phyloP scores from a whole-genome alignment of 2,888 invertebrate genomes.

The Volucella zonaria region DNA sequence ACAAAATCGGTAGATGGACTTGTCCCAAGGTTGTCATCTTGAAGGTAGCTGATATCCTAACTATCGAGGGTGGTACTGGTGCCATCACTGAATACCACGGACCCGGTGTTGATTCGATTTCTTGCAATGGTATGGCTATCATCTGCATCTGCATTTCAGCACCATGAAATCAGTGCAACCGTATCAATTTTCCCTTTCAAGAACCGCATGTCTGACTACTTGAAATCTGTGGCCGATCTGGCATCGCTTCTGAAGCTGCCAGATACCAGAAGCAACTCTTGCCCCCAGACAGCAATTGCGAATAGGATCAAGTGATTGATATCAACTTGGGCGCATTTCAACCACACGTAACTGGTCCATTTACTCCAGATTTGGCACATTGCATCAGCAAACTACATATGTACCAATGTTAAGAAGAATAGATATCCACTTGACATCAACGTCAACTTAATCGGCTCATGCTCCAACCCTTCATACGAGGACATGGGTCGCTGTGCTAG shows the following conservation, averaged over 20 bases:
- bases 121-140: conserved; percentile 99
- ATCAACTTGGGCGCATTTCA: conserved; percentile 95
- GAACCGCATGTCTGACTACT: conserved; percentile 94
- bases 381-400: conserved; percentile 96
- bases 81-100: conserved; percentile 99
- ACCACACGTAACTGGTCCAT: conserved; percentile 99
- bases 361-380: conserved; percentile 98
- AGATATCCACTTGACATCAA: conserved; percentile 97
- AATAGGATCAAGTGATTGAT: conserved; percentile 95
- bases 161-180: conserved; percentile 99
- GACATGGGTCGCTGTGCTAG: conserved; percentile 99
- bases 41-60: conserved; percentile 97
- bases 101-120: conserved; percentile 98
- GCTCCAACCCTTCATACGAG: conserved; percentile 99
- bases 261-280: conserved; percentile 87
- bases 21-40: conserved; percentile 99
- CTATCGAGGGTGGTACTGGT: conserved; percentile 99
- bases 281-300: conserved; percentile 90
- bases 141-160: too few relatives aligned
- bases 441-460: conserved; percentile 98
- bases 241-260: conserved; percentile 89
- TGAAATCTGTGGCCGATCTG: conserved; percentile 90
- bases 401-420: conserved; percentile 92
- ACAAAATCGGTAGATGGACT: conserved; percentile 97
- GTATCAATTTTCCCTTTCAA: conserved; percentile 99